Percentiles rank a stretch among this genome's conserved stretches.
phyloP scores from a whole-genome alignment of 1,140 invertebrate species.

The Carposina sasakii region DNA sequence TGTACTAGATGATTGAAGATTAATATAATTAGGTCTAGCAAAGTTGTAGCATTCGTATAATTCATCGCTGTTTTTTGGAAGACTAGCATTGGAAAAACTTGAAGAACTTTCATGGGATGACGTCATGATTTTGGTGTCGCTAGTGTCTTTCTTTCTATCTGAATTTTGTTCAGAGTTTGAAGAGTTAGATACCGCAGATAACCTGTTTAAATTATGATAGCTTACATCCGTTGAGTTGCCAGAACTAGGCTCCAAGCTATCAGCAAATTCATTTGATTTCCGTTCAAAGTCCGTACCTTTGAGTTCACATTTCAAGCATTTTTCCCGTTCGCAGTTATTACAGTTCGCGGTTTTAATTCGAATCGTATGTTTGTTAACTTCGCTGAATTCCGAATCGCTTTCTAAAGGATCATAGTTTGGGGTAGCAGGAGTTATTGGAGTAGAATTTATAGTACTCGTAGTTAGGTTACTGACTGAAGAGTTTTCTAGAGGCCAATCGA shows the following conservation, averaged over 20 bases:
- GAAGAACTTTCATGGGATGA: constrained; percentile 73
- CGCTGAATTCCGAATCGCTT: constrained; percentile 56
- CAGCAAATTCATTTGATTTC: constrained; percentile 27
- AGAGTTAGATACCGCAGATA: constrained; percentile 62
- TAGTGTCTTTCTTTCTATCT: constrained; percentile 36
- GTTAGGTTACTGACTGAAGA: constrained; percentile 43
- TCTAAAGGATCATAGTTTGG: constrained; percentile 46
- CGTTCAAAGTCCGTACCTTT: constrained; percentile 56
- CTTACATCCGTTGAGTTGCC: constrained; percentile 58
- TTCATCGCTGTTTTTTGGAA: constrained; percentile 71
- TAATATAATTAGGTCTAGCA: constrained; percentile 61
- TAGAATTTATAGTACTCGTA: constrained; percentile 45
- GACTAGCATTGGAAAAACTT: constrained; percentile 68
- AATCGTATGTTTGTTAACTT: constrained; percentile 53
- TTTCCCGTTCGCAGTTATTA: constrained; percentile 46
- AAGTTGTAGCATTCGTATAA: constrained; percentile 64
- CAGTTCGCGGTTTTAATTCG: constrained; percentile 48
- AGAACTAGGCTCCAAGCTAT: constrained; percentile 42
- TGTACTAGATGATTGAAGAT: constrained; percentile 60
- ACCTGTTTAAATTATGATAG: constrained; percentile 66
- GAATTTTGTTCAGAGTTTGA: constrained; percentile 47
- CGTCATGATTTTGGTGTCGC: constrained; percentile 55
- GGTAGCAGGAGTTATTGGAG: constrained; percentile 41
- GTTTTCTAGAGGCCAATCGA: constrained; percentile 56
- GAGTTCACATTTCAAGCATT: constrained; percentile 61